Evolutionary conservation across 1,140 invertebrate genomes (phyloP), one percentile per base, ranked within the genome.

Genomic region (Hypsibius dujardini): DNA sequence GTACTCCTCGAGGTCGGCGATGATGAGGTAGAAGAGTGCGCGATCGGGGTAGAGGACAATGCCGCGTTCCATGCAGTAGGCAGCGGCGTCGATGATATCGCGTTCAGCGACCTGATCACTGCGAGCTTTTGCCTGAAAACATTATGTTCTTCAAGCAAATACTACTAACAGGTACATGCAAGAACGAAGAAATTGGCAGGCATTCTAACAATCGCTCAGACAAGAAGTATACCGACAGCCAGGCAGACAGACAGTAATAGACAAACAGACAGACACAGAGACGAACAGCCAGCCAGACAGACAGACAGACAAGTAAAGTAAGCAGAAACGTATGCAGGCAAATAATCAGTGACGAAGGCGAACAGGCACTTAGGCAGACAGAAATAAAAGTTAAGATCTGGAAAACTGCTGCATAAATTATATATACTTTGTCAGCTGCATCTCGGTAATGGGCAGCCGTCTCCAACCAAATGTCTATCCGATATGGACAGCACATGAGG

Each of bases 391-490:
- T 28, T 28, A 28, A 28, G 28, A 28, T 28, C 28, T 28, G 28
- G 28, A 28, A 28, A 28, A 28, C 28, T 28, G 28, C 28, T 28
- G 28, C 28, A 28, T 28, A 28, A 28, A 28, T 28, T 28, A 28
- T 28, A 42, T 87, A 86, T 7, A 98, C 81, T 71, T 91, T 84
- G 78, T 93, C 92, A 2, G 91, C 89, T 72, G 91, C 93, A 75
- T 92, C 86, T 79, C 98, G 93, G 14, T 98, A 83, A 80, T 93
- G 98, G 74, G 93, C 87, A 0, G 95, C 93, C 0, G 93, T 93
- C 81, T 98, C 94, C 79, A 96, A 94, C 95, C 95, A 99, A 67
- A 98, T 90, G 75, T 98, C 95, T 0, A 94, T 91, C 82, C 98
- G 93, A 81, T 98, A 94, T 1, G 92, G 93, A 2, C 98, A 80